These are phyloP conservation scores for Galeruca laticollis DNA, from an alignment of 2,888 invertebrate genomes.

Conservation along the genomic window DNA sequence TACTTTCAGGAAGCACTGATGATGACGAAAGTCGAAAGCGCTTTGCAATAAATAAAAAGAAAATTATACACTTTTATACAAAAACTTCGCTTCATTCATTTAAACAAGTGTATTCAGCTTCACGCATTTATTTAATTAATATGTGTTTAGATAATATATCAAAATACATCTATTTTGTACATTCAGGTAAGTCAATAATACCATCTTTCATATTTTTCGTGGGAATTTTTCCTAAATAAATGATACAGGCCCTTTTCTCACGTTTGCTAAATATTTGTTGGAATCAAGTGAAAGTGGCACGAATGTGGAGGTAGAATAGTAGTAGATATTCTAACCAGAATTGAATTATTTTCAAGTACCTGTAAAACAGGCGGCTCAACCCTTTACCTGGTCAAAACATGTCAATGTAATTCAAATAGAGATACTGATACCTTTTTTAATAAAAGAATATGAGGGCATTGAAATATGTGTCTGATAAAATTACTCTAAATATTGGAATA, in stretches of 20 bases:
- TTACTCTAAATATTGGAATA: no score
- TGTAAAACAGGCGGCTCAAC: neutral
- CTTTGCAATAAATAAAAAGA: no score
- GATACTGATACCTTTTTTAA: neutral
- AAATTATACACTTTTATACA: no score
- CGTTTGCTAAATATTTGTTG: constrained; percentile 7
- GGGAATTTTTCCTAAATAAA: neutral
- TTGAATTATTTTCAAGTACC: neutral
- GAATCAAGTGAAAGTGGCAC: constrained; percentile 6
- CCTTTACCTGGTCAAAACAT: neutral
- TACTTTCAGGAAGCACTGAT: no score
- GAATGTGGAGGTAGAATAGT: neutral
- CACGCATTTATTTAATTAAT: no score
- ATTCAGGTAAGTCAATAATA: neutral
- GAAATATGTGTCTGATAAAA: neutral
- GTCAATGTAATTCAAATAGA: neutral
- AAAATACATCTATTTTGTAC: neutral
- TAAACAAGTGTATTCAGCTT: no score
- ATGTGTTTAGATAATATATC: no score
- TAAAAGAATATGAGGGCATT: neutral
- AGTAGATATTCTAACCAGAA: neutral
- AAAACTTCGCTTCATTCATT: no score
- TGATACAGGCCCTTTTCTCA: neutral
- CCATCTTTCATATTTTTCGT: neutral
- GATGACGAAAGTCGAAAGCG: no score